Conservation (phyloP, 2,113 vertebrate species). For the Mionectes macconnelli region DNA sequence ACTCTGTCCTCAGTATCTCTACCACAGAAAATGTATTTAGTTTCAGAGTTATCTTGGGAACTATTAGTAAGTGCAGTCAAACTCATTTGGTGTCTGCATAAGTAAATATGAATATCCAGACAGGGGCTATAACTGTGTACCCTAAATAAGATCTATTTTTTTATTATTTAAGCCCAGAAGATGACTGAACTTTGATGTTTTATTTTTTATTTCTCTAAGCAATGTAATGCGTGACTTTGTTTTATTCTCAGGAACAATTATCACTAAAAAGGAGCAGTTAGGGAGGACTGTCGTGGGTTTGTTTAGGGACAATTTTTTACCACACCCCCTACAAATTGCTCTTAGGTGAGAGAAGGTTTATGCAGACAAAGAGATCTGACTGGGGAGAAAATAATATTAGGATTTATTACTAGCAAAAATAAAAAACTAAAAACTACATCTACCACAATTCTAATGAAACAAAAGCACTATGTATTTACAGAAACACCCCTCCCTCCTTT, state of each 20-base stretch:
- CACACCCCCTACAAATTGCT: no score
- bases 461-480: no score
- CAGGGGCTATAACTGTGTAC: background rate
- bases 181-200: background rate
- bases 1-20: background rate
- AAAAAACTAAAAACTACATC: no score
- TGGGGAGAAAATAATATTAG: no score
- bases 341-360: no score
- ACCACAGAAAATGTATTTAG: background rate
- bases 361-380: no score
- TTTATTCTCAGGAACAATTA: background rate
- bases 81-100: background rate
- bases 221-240: background rate
- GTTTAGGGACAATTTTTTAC: no score
- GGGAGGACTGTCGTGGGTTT: no score
- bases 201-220: background rate
- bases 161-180: background rate
- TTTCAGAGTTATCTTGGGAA: background rate
- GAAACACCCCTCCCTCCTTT: no score
- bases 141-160: background rate
- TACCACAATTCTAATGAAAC: no score
- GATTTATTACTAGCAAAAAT: no score
- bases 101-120: background rate
- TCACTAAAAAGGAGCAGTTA: background rate
- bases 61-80: background rate